Conservation (phyloP, 1,140 invertebrate species). For the Panulirus ornatus region DNA sequence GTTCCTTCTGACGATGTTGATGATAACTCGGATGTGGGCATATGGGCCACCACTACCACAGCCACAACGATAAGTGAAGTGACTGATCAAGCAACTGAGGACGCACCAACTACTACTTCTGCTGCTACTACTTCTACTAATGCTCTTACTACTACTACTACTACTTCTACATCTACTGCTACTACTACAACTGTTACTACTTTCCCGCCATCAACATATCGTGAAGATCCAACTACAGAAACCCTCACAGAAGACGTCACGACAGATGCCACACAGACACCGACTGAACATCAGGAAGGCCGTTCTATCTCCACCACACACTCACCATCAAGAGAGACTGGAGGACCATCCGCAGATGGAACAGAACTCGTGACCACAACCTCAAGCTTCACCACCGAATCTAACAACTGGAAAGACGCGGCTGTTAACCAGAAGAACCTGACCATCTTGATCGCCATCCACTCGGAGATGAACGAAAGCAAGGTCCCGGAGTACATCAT, state of each 20-base stretch:
- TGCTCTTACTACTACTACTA: background rate
- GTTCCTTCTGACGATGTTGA: too few species aligned
- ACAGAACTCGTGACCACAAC: background rate
- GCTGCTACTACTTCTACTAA: background rate
- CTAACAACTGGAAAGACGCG: conserved; percentile 25
- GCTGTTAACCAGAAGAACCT: conserved; percentile 48
- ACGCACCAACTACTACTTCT: too few species aligned
- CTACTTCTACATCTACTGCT: background rate
- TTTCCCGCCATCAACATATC: background rate
- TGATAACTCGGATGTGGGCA: too few species aligned
- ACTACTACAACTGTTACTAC: background rate
- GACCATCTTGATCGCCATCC: conserved; percentile 68
- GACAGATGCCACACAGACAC: background rate
- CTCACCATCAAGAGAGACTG: background rate
- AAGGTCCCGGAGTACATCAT: conserved; percentile 68
- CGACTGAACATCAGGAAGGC: background rate
- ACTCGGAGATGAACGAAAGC: conserved; percentile 53
- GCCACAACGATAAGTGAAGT: background rate
- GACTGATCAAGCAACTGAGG: background rate
- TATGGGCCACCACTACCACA: background rate
- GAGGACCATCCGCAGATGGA: background rate
- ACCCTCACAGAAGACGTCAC: background rate
- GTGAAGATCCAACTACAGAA: background rate
- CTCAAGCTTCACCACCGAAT: conserved; percentile 19
- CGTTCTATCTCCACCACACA: background rate